Percentiles rank a stretch among this genome's conserved stretches.
Conservation (phyloP, 2,797 vertebrate genomes). For the Clarias pachynema region DNA sequence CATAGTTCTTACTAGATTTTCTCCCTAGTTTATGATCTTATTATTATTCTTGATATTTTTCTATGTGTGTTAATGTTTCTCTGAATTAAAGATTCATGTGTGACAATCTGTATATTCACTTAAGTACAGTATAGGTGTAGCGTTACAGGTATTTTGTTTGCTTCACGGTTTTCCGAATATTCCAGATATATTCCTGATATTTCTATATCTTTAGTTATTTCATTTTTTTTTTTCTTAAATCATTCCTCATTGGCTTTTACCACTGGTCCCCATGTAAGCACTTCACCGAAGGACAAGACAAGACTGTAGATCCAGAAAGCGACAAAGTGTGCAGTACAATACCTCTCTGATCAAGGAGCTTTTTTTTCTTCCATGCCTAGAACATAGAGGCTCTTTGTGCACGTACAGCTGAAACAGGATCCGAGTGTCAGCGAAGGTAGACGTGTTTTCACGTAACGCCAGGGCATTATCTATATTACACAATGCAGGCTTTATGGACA, state of each 20-base stretch:
- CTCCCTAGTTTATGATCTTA: no score
- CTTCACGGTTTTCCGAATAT: neutral
- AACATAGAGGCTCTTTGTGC: constrained; percentile 66
- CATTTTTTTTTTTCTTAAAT: no score
- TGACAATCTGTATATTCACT: neutral
- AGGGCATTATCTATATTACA: constrained; percentile 61
- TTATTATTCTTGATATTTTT: no score
- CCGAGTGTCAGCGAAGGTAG: constrained; percentile 60
- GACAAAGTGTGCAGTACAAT: constrained; percentile 13
- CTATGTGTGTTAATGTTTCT: no score
- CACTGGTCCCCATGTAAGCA: neutral
- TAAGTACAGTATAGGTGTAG: neutral
- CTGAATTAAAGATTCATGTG: no score
- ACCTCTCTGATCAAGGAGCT: constrained; percentile 13
- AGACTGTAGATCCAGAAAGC: constrained; percentile 4
- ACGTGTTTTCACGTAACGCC: constrained; percentile 68
- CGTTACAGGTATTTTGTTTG: neutral
- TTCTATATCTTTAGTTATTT: neutral
- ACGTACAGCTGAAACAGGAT: constrained; percentile 62
- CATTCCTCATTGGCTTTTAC: neutral
- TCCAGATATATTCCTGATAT: neutral
- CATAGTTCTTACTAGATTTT: no score
- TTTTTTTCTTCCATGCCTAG: constrained; percentile 24
- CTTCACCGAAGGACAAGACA: neutral
- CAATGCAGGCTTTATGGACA: constrained; percentile 68